These are phyloP conservation scores for Perognathus longimembris DNA, from an alignment of 2,113 vertebrate genomes.

Conservation along the genomic window DNA sequence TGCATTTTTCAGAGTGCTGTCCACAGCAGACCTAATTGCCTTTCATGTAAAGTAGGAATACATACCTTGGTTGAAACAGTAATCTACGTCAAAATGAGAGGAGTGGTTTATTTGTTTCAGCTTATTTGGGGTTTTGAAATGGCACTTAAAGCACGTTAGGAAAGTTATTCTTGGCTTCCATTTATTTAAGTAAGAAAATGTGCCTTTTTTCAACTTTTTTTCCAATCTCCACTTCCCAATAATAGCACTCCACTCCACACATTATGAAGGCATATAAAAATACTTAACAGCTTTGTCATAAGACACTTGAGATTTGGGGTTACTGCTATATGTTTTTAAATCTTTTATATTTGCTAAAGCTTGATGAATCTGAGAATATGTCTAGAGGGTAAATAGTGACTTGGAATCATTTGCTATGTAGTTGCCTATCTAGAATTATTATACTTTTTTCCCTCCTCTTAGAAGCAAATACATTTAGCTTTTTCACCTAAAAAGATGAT, in stretches of 20 bases:
- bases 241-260: not conserved
- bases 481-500: slow-evolving; percentile 35
- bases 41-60: slow-evolving; percentile 70
- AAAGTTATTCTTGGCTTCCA: slow-evolving; percentile 25
- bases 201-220: not conserved
- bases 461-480: slow-evolving; percentile 52
- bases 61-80: slow-evolving; percentile 67
- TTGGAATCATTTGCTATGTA: not conserved
- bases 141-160: not conserved
- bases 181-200: slow-evolving; percentile 69
- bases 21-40: slow-evolving; percentile 62
- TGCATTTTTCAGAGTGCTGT: slow-evolving; percentile 51
- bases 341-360: slow-evolving; percentile 17
- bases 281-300: slow-evolving; percentile 11
- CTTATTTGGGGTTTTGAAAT: slow-evolving; percentile 68
- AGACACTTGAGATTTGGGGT: not conserved
- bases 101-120: slow-evolving; percentile 50
- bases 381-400: not conserved
- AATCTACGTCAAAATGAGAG: slow-evolving; percentile 63
- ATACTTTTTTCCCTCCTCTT: slow-evolving; percentile 37
- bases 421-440: not conserved
- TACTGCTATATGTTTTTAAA: slow-evolving; percentile 23
- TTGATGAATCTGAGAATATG: slow-evolving; percentile 1
- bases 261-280: not conserved
- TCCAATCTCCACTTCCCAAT: not conserved